These are phyloP conservation scores for Musca vetustissima DNA, from an alignment of 1,140 invertebrate genomes.

Conservation along the genomic window DNA sequence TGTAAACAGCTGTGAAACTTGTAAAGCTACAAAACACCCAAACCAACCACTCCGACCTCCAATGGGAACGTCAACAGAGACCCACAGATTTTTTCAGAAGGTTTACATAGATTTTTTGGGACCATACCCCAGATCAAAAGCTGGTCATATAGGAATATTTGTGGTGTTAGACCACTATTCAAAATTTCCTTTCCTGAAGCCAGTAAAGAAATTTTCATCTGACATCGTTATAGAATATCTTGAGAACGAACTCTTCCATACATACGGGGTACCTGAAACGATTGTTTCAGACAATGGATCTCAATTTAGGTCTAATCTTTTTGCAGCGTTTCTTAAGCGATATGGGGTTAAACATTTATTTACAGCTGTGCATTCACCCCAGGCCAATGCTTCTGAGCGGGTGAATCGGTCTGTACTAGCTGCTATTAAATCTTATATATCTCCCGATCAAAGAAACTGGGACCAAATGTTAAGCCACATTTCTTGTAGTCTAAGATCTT, in stretches of 20 bases:
- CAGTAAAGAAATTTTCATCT: too few relatives aligned
- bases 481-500: neutral
- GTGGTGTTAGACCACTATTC: conserved; percentile 16
- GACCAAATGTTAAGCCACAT: neutral
- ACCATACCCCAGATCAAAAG: conserved; percentile 16
- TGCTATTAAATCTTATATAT: neutral
- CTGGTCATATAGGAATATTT: conserved; percentile 13
- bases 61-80: too few relatives aligned
- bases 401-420: neutral
- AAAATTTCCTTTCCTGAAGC: neutral
- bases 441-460: neutral
- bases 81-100: conserved; percentile 20
- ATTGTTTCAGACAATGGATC: neutral
- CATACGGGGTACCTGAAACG: neutral
- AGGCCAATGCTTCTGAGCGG: neutral
- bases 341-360: neutral
- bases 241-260: neutral
- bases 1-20: neutral
- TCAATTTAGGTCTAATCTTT: neutral
- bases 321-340: neutral
- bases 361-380: neutral
- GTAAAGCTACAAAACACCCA: too few relatives aligned
- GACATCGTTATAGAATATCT: too few relatives aligned
- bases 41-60: too few relatives aligned
- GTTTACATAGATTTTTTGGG: conserved; percentile 25